Percentiles rank a stretch among this genome's conserved stretches.
Evolutionary conservation across 2,797 vertebrate genomes (phyloP).

Genomic region (Hemibagrus guttatus): DNA sequence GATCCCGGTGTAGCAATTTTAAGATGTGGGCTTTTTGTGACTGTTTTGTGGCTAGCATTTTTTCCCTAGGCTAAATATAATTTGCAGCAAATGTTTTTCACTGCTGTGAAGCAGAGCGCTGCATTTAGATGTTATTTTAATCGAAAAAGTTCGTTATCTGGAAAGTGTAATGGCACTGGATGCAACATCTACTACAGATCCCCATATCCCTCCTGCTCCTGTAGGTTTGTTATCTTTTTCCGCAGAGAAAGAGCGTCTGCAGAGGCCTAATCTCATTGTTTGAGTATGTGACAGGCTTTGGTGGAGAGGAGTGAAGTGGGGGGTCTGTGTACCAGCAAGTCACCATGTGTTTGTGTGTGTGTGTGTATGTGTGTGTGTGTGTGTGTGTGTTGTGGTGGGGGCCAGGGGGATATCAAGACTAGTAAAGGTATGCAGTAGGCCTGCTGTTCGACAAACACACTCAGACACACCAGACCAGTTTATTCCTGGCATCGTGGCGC

Average conservation of each 20-base stretch:
- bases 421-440: conserved; percentile 41
- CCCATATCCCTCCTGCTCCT: conserved; percentile 7
- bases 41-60: neutral
- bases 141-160: neutral
- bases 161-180: neutral
- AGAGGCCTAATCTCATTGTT: conserved; percentile 48
- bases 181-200: conserved; percentile 2
- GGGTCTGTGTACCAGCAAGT: conserved; percentile 38
- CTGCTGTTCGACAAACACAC: conserved; percentile 45
- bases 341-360: conserved; percentile 28
- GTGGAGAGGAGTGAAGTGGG: conserved; percentile 36
- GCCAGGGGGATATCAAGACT: conserved; percentile 30
- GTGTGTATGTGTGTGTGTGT: conserved; percentile 4
- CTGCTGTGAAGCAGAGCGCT: neutral
- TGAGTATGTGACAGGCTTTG: conserved; percentile 35
- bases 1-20: neutral
- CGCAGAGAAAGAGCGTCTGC: conserved; percentile 4
- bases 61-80: neutral
- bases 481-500: conserved; percentile 58
- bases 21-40: neutral
- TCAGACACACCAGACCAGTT: conserved; percentile 43
- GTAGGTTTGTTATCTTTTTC: conserved; percentile 38
- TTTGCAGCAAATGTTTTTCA: neutral
- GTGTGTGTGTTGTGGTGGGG: conserved; percentile 27
- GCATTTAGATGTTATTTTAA: neutral